phyloP scores from a whole-genome alignment of 2,113 vertebrate genomes.

The Colaptes auratus region DNA sequence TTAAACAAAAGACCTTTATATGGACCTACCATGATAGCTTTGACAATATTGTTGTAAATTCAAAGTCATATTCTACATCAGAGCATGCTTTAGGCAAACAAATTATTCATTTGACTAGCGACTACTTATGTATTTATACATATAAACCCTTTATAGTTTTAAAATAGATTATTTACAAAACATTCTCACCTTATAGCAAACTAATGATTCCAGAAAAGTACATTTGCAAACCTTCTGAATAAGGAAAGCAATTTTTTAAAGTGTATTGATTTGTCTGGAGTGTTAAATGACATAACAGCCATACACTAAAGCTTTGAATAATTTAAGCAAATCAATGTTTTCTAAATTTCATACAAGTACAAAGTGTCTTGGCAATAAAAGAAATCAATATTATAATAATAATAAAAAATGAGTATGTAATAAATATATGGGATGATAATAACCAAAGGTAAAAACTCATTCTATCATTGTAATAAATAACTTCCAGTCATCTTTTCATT shows the following conservation, averaged over 20 bases:
- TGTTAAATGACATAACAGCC: slow-evolving; percentile 78
- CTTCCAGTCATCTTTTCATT: slow-evolving; percentile 67
- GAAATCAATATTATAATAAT: slow-evolving; percentile 79
- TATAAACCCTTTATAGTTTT: background rate
- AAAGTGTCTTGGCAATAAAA: slow-evolving; percentile 74
- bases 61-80: slow-evolving; percentile 1
- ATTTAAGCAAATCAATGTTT: slow-evolving; percentile 83
- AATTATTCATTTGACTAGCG: slow-evolving; percentile 61
- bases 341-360: slow-evolving; percentile 75
- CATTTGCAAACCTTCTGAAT: slow-evolving; percentile 58
- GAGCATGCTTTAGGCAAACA: background rate
- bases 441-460: slow-evolving; percentile 71
- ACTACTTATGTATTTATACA: background rate
- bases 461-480: slow-evolving; percentile 68
- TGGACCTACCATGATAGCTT: background rate
- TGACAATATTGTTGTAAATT: background rate
- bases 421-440: slow-evolving; percentile 70
- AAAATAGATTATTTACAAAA: slow-evolving; percentile 65
- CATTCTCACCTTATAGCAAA: slow-evolving; percentile 30
- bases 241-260: slow-evolving; percentile 67
- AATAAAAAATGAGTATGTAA: slow-evolving; percentile 44
- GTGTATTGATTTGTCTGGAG: slow-evolving; percentile 78
- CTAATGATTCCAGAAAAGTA: slow-evolving; percentile 63
- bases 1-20: background rate
- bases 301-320: slow-evolving; percentile 78